Evolutionary conservation across 1,140 invertebrate species (phyloP).

Genomic region (Leptestheria dahalacensis): DNA sequence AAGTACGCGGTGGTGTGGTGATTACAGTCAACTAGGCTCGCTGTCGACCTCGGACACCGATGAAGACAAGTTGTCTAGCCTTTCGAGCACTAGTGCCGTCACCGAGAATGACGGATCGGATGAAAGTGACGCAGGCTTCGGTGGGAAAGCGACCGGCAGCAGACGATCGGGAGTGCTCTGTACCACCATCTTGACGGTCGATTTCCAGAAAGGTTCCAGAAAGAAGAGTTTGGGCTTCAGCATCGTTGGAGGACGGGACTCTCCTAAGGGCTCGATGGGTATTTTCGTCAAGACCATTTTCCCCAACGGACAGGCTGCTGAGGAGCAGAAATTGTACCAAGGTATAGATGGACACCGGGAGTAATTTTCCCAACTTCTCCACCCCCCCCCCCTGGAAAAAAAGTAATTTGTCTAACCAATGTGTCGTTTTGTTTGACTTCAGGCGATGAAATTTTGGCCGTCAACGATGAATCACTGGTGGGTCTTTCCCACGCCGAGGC

Average conservation of each 20-base stretch:
- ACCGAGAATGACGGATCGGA: not conserved
- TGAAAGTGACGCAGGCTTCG: not conserved
- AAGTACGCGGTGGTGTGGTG: slow-evolving; percentile 15
- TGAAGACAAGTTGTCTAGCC: slow-evolving; percentile 2
- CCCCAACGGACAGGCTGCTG: slow-evolving; percentile 48
- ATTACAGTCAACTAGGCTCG: slow-evolving; percentile 10
- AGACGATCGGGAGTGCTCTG: slow-evolving; percentile 2
- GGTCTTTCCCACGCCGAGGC: slow-evolving; percentile 74
- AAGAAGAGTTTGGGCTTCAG: slow-evolving; percentile 54
- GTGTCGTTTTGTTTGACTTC: slow-evolving; percentile 20
- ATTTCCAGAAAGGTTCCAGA: slow-evolving; percentile 45
- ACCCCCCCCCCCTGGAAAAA: too few species aligned
- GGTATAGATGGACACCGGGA: too few species aligned
- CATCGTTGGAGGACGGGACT: slow-evolving; percentile 56
- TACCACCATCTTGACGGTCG: slow-evolving; percentile 25
- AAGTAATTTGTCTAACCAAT: not conserved
- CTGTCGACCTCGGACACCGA: not conserved
- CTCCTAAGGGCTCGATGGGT: slow-evolving; percentile 49
- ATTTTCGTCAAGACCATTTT: slow-evolving; percentile 49
- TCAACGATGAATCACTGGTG: slow-evolving; percentile 66
- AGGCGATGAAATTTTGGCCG: slow-evolving; percentile 77
- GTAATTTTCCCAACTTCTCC: too few species aligned
- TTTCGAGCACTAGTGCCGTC: not conserved
- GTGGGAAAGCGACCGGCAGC: not conserved
- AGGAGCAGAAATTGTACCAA: slow-evolving; percentile 47